Evolutionary conservation across 2,888 invertebrate species (phyloP), one percentile per base, ranked within the genome.

Genomic region (Apamea monoglypha): DNA sequence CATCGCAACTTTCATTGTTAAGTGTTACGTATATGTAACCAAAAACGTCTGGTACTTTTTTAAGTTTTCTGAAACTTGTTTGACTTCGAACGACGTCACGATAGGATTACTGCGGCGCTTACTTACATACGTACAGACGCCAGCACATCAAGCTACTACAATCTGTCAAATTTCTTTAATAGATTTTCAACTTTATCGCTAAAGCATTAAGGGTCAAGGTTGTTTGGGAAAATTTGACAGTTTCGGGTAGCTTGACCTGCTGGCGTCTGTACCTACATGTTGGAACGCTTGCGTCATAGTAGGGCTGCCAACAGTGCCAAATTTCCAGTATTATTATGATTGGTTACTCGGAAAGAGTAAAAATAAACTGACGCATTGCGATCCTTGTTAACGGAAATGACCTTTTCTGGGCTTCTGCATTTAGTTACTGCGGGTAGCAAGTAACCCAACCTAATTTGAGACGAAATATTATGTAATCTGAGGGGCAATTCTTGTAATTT

Each of bases 61-160:
- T 32, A 32, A 16, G 47, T 74, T 63, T 74, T 53, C 36, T 76
- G 32, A 66, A 80, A 78, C 63, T 77, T 77, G n/a, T 67, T 29
- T 6, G 69, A n/a, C 29, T 79, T 74, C 68, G 18, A 25, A 32
- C 68, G 80, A 80, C 8, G 86, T 85, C 86, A 85, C 67, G 64
- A 61, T 56, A 75, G 76, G 67, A 82, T 85, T 77, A 85, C 74
- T 69, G 68, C 56, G 59, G 40, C 25, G 61, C 21, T 25, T 64
- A 61, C 63, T 10, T 21, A 73, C 18, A 3, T 50, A 36, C 1
- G n/a, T 80, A 25, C 10, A n/a, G n/a, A n/a, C n/a, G n/a, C n/a
- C n/a, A n/a, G n/a, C n/a, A n/a, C n/a, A n/a, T n/a, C n/a, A n/a
- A n/a, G n/a, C n/a, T n/a, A n/a, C n/a, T n/a, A n/a, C n/a, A n/a